phyloP scores from a whole-genome alignment of 2,113 vertebrate species.

The Pluvianellus socialis region DNA sequence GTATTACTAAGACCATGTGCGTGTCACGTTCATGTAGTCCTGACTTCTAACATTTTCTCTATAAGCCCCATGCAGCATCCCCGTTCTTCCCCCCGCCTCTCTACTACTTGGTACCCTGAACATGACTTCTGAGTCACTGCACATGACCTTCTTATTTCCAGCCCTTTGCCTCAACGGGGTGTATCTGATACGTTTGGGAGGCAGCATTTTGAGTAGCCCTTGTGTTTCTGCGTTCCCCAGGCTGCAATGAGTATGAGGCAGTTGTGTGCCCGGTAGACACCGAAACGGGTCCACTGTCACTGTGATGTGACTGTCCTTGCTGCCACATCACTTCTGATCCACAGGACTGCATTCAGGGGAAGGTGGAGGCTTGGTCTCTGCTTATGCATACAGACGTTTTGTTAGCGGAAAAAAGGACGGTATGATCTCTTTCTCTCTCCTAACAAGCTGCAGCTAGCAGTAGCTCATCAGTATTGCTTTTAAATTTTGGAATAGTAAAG shows the following conservation, averaged over 20 bases:
- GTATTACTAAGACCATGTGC: neutral
- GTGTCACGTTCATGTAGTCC: neutral
- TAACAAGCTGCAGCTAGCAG: neutral
- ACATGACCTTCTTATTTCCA: neutral
- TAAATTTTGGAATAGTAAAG: neutral
- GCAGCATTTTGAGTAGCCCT: neutral
- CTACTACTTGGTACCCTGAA: neutral
- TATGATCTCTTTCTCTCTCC: neutral
- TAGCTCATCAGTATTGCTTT: neutral
- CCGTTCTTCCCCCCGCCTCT: neutral
- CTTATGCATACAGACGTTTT: neutral
- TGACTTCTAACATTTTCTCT: neutral
- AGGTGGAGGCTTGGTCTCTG: neutral
- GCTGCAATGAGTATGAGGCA: neutral
- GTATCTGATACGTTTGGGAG: neutral
- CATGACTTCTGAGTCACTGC: neutral
- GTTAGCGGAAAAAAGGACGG: neutral
- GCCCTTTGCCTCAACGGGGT: neutral
- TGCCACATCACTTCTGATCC: neutral
- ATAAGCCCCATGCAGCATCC: neutral
- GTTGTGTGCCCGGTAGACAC: neutral
- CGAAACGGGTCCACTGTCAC: neutral
- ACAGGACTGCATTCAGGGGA: neutral
- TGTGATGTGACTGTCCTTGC: neutral
- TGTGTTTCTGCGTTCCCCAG: neutral